Base-by-base conservation (phyloP, 2,113 vertebrate species). In the Tragelaphus buxtoni region DNA sequence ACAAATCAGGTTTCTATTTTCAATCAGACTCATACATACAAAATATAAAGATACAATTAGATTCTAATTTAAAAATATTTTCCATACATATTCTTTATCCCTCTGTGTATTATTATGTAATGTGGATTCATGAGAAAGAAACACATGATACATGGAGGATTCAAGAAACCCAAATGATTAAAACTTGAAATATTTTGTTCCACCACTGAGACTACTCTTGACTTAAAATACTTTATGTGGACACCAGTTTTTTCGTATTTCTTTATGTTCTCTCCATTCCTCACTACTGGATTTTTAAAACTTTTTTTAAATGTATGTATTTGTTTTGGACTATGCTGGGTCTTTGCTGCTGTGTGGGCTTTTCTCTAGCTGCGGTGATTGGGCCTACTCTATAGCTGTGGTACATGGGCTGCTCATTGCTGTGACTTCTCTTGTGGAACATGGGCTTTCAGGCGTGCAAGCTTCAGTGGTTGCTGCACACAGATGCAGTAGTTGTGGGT, bases 61-160 rank as follows among this genome's bases (percentile, higher is more conserved):
- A 77, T 86, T 83, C 47, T 87, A 6, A 91, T 56, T 95, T 49
- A 72, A 72, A 76, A 88, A 69, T 58, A 55, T 42, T 83, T 92
- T 79, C 45, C 53, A 90, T 84, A 58, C 1, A 77, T 74, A 16
- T 85, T 91, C 42, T 28, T 63, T 35, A 81, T 72, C 9, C 7
- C 3, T 80, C 18, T 60, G 1, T 69, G 55, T 28, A 49, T 0
- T 8, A 47, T 89, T 61, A 76, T 18, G 5, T 11, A 93, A 84
- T 47, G 65, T 53, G 6, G 18, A 90, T 61, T 94, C 45, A 24
- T 86, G 65, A 49, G 35, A 86, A 90, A 58, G 20, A 2, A 72
- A n/a, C 14, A 60, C 0, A 16, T 49, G 13, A 94, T 51, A 80
- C 86, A 84, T 28, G 42, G 7, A 90, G 1, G 16, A 10, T 39